Conservation (phyloP, 2,113 vertebrate species). For the Motacilla alba region DNA sequence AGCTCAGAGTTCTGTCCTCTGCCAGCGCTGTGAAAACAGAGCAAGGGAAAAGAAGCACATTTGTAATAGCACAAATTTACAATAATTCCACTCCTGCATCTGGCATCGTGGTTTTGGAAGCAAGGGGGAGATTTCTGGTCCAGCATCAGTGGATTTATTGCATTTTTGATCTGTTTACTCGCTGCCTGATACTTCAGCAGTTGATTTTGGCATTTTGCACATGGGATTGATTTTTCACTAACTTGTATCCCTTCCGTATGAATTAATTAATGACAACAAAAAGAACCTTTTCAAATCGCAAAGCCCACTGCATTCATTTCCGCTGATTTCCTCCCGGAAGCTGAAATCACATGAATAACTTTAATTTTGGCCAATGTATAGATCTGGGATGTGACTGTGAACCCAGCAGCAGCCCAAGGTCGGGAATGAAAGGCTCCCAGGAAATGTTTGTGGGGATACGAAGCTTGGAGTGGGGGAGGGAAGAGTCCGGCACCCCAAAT, state of each 20-base stretch:
- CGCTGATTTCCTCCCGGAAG: constrained; percentile 14
- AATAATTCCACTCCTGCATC: constrained; percentile 54
- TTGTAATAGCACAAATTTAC: constrained; percentile 79
- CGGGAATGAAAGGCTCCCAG: neutral
- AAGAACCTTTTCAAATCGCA: constrained; percentile 13
- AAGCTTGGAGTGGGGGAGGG: neutral
- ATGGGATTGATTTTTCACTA: constrained; percentile 40
- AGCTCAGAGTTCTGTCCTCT: constrained; percentile 51
- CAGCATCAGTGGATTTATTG: constrained; percentile 48
- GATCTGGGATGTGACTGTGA: constrained; percentile 5
- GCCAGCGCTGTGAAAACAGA: constrained; percentile 52
- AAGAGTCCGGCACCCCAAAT: neutral
- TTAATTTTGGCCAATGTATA: neutral
- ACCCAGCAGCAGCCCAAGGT: constrained; percentile 18
- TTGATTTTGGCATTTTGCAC: constrained; percentile 59
- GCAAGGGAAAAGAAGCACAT: constrained; percentile 78
- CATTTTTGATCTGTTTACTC: constrained; percentile 57
- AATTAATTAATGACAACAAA: neutral
- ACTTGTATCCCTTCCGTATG: neutral
- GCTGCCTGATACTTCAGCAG: constrained; percentile 50
- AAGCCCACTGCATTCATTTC: constrained; percentile 43
- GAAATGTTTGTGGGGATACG: neutral
- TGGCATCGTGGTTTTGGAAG: constrained; percentile 56
- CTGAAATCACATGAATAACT: neutral
- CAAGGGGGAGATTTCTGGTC: constrained; percentile 27